Conservation (phyloP, 2,113 vertebrate genomes). For the Sinocyclocheilus rhinocerous region DNA sequence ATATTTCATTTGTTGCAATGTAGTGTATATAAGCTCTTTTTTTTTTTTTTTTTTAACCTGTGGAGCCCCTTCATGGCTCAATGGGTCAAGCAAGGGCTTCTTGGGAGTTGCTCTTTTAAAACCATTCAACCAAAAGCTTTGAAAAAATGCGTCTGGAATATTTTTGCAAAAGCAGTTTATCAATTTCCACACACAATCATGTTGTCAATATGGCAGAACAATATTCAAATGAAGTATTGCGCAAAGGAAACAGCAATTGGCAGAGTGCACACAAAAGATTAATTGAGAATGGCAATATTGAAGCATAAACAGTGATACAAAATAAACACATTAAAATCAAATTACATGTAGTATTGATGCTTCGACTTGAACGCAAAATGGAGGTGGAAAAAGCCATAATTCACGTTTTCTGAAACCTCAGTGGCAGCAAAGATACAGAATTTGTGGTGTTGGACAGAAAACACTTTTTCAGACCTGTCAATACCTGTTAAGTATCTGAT, state of each 20-base stretch:
- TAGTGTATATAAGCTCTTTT: not conserved
- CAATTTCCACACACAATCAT: conserved; percentile 72
- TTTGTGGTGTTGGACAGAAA: not conserved
- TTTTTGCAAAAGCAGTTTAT: conserved; percentile 72
- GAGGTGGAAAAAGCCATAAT: not conserved
- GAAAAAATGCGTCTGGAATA: not conserved
- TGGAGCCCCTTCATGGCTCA: not conserved
- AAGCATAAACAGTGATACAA: conserved; percentile 17
- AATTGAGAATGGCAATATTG: conserved; percentile 45
- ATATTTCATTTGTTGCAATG: not conserved
- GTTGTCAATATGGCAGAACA: conserved; percentile 67
- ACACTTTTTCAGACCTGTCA: conserved; percentile 6
- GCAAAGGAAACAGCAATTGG: conserved; percentile 60
- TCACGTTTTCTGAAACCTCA: not conserved
- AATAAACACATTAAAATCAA: not conserved
- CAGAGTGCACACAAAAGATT: conserved; percentile 50
- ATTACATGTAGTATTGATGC: not conserved
- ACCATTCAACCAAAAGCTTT: not conserved
- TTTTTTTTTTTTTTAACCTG: not conserved
- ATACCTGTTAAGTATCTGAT: not conserved
- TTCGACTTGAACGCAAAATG: not conserved
- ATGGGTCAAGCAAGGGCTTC: not conserved
- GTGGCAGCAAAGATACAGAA: conserved; percentile 10
- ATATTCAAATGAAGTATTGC: conserved; percentile 70
- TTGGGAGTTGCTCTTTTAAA: not conserved